Evolutionary conservation across 2,888 invertebrate genomes (phyloP).

Genomic region (Cerastis leucographa): DNA sequence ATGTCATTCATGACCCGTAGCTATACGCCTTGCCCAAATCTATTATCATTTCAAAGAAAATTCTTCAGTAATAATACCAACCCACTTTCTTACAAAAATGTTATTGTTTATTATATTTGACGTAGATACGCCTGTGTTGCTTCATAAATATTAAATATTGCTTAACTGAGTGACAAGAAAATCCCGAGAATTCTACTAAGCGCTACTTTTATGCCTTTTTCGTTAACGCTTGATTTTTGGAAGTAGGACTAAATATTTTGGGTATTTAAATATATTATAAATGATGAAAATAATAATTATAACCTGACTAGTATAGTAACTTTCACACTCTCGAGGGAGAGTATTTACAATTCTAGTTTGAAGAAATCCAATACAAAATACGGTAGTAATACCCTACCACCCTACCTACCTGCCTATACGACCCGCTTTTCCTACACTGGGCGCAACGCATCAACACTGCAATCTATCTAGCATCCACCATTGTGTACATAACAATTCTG

Average conservation of each 20-base stretch:
- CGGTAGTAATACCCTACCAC: background rate
- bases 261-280: background rate
- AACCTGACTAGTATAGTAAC: background rate
- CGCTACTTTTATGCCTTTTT: conserved; percentile 4
- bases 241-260: background rate
- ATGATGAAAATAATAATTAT: background rate
- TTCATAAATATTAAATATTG: conserved; percentile 51
- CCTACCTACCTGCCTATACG: background rate
- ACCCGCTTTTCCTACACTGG: background rate
- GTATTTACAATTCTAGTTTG: background rate
- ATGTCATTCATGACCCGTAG: background rate
- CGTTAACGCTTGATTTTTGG: background rate
- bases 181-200: conserved; percentile 20
- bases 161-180: conserved; percentile 38
- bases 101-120: conserved; percentile 35
- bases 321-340: background rate
- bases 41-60: conserved; percentile 4
- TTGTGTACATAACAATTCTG: background rate
- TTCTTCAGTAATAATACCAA: conserved; percentile 7
- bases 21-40: background rate
- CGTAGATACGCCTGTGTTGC: conserved; percentile 20
- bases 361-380: background rate
- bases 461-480: background rate
- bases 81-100: conserved; percentile 9
- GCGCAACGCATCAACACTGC: background rate